Base-by-base conservation (phyloP, 53 echinoderm and acorn worm species). In the Holothuria leucospilota region DNA sequence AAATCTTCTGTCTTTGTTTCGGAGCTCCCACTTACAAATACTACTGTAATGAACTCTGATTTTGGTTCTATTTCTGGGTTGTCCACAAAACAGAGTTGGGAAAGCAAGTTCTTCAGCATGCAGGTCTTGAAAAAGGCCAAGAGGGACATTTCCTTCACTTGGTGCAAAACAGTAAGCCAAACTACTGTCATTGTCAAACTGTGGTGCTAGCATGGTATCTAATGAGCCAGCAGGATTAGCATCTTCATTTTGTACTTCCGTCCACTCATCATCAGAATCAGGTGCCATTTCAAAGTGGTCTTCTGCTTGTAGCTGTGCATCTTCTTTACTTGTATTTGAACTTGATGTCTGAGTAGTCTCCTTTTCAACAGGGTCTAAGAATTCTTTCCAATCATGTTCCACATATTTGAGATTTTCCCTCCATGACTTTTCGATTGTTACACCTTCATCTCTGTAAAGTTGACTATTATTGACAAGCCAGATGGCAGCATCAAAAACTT, bases 401-500 rank as follows among this genome's bases (percentile, higher is more conserved):
- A 82, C 30, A 24, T 24, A 0, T 13, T 65, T 23, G 7, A 82
- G 14, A 18, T 30, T 66, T 64, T 82, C 65, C 20, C 20, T 27
- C 82, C 88, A 62, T 71, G 82, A n/a, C 13, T 51, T 24, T 14
- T 40, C 28, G 58, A 88, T 24, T 82, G 71, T 25, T 60, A 56
- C 83, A 27, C 88, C 88, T 78, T 59, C 61, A 52, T 68, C 62
- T 71, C 20, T 83, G 74, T 71, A 88, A 2, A 88, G 40, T 59
- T 82, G 20, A 56, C 63, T 82, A 12, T 84, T 63, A 29, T 60
- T 40, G 23, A 90, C 60, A 12, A 90, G 86, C 69, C 80, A 86
- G 38, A 82, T 82, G 51, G 90, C 70, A 59, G 90, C 90, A 21
- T 69, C 73, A 38, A 90, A 24, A 49, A 86, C 86, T 59, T 86